These are phyloP conservation scores for Auanema sp. DNA, from an alignment of 2,888 invertebrate genomes.

Conservation along the genomic window DNA sequence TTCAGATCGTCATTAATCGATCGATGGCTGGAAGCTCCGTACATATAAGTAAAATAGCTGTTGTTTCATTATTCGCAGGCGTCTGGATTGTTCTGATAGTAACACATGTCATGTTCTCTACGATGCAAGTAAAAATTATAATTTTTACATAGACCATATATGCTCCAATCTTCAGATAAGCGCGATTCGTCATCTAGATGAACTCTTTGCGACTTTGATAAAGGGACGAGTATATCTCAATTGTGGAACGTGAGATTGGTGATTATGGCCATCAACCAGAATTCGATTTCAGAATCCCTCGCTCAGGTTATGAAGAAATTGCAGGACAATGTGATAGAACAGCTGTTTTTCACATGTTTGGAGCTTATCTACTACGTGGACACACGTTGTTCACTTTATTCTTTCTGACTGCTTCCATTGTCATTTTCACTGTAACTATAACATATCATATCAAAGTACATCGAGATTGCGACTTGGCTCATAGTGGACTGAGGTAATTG, in stretches of 20 bases:
- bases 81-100: conserved; percentile 60
- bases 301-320: conserved; percentile 55
- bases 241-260: conserved; percentile 29
- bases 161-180: conserved; percentile 26
- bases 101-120: conserved; percentile 59
- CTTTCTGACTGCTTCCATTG: conserved; percentile 54
- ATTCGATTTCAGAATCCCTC: conserved; percentile 28
- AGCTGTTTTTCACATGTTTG: conserved; percentile 57
- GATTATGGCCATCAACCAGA: too few species aligned
- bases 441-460: conserved; percentile 56
- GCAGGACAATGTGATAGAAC: conserved; percentile 55
- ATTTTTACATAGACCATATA: too few species aligned
- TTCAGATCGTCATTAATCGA: conserved; percentile 54
- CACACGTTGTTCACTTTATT: conserved; percentile 60
- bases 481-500: conserved; percentile 38
- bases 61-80: conserved; percentile 52
- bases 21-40: conserved; percentile 62
- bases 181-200: conserved; percentile 43
- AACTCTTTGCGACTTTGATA: conserved; percentile 34
- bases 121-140: conserved; percentile 51
- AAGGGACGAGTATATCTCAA: conserved; percentile 27
- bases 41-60: conserved; percentile 50
- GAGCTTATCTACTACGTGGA: conserved; percentile 47
- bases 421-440: conserved; percentile 57
- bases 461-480: conserved; percentile 54